Conservation (phyloP, 2,113 vertebrate genomes). For the Progne subis region DNA sequence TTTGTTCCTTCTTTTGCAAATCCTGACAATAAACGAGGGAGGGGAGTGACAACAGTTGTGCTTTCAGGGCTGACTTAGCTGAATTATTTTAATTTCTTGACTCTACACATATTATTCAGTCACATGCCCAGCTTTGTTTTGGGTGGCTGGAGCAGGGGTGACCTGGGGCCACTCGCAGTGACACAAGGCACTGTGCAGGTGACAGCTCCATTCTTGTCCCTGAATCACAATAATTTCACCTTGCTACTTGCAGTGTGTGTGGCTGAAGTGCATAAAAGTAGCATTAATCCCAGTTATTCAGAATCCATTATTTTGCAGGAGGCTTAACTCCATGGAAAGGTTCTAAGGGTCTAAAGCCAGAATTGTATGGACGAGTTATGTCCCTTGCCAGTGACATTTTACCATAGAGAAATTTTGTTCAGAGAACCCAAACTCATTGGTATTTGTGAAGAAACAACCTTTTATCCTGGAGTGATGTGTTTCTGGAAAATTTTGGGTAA, state of each 20-base stretch:
- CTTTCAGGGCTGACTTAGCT: not conserved
- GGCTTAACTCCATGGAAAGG: not conserved
- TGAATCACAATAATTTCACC: not conserved
- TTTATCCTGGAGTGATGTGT: not conserved
- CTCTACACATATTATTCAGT: not conserved
- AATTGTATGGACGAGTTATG: not conserved
- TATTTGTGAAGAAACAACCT: not conserved
- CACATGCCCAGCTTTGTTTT: accelerated
- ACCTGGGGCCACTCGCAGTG: not conserved
- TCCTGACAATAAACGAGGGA: not conserved
- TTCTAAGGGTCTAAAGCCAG: not conserved
- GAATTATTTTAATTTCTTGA: not conserved
- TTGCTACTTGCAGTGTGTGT: not conserved
- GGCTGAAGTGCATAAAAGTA: not conserved
- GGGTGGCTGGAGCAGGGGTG: not conserved
- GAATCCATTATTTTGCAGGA: not conserved
- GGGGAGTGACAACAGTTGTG: not conserved
- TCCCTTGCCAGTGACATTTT: not conserved
- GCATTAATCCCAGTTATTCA: not conserved
- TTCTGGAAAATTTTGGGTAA: not conserved
- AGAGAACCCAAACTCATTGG: not conserved
- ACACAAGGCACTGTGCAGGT: not conserved
- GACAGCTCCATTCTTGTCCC: not conserved
- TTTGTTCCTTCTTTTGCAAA: not conserved
- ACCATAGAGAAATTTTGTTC: not conserved